A percentile compares a stretch with the other conserved stretches of the same genome.
Evolutionary conservation across 2,113 vertebrate species (phyloP).

Genomic region (Orthochromis indermauri): DNA sequence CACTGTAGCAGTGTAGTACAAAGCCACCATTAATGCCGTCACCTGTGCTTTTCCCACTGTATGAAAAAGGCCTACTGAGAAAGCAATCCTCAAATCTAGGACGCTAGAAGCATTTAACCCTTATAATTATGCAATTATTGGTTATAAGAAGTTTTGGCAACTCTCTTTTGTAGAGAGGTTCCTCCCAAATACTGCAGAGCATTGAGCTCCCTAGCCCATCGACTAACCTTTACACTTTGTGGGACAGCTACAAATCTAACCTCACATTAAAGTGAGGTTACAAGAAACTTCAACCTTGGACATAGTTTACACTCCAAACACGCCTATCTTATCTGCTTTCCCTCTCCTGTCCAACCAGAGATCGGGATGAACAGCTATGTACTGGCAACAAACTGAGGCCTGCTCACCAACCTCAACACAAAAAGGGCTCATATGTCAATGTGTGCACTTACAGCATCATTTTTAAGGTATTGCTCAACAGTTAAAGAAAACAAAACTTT

Average conservation of each 20-base stretch:
- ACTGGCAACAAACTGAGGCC: not conserved
- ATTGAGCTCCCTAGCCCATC: not conserved
- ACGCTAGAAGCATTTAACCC: not conserved
- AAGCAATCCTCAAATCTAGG: not conserved
- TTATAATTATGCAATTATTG: not conserved
- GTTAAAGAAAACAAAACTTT: not conserved
- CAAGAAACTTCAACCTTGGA: conserved; percentile 18
- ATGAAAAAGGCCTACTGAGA: not conserved
- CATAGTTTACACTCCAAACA: conserved; percentile 46
- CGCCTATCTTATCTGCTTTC: conserved; percentile 15
- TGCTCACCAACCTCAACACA: not conserved
- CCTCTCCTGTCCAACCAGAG: conserved; percentile 18
- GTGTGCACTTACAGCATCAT: not conserved
- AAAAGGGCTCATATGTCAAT: not conserved
- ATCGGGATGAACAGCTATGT: not conserved
- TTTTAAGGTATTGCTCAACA: not conserved
- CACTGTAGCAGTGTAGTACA: not conserved
- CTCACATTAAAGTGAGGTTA: not conserved
- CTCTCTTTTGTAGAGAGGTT: not conserved
- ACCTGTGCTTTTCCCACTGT: not conserved
- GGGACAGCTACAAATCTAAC: not conserved
- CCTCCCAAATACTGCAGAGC: not conserved
- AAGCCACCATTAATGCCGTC: not conserved
- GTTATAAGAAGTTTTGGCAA: not conserved
- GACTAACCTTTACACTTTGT: not conserved